Evolutionary conservation across 2,888 invertebrate genomes (phyloP), one percentile per base, ranked within the genome.

Genomic region (Stegana nigrithorax): DNA sequence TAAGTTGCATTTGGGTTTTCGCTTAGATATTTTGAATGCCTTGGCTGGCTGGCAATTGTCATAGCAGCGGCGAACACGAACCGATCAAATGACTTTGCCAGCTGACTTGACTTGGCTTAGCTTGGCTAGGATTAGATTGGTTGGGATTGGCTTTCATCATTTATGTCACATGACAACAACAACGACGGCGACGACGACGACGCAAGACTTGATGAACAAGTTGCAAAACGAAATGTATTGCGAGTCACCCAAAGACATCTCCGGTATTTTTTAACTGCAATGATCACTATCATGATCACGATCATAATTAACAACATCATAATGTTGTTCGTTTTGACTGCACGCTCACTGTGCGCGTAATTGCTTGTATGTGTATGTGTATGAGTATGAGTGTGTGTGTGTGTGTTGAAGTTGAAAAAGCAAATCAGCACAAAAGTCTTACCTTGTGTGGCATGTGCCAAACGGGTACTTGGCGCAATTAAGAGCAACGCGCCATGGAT

Each of bases 221-320:
- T 32, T 32, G 32, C 6, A 32, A n/a, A 10, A 32, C n/a, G n/a
- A 19, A 17, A 56, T 12, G 4, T 23, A 21, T 3, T 53, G 61
- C 60, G 14, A 60, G 56, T 66, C 66, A 65, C 66, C 65, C 61
- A 62, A 66, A 66, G 62, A 50, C 65, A 66, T 62, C 65, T 66
- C 50, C 53, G 62, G 62, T 59, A 64, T 65, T 47, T 64, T 47
- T 63, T 63, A n/a, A n/a, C n/a, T n/a, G n/a, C n/a, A n/a, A n/a
- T 64, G 44, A 47, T 36, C 36, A 53, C 19, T 36, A 45, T 47
- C 57, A n/a, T 12, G n/a, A 29, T 27, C 53, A 29, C 27, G 27
- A 27, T 53, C 53, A 53, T 53, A 8, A 39, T 39, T 19, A 32
- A 19, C 55, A 29, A 17, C 19, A 12, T 53, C 19, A 5, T 39